These are phyloP conservation scores for Rhabdophis nuchalis DNA, from an alignment of 2,797 vertebrate genomes.

Conservation along the genomic window DNA sequence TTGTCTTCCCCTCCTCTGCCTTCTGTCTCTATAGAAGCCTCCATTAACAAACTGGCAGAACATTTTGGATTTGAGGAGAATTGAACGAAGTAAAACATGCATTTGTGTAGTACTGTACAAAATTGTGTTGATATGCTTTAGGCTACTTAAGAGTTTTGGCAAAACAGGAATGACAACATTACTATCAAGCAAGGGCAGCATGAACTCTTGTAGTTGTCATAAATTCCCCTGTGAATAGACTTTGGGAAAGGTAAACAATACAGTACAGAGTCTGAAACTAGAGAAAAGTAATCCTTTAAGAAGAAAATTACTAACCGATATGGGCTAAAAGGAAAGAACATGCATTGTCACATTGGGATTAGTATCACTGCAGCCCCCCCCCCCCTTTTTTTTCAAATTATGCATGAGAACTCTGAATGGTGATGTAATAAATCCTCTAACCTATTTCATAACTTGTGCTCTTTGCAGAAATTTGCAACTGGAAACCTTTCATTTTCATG, in stretches of 20 bases:
- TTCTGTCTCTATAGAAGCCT: background rate
- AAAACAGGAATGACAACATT: conserved; percentile 11
- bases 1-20: background rate
- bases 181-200: conserved; percentile 5
- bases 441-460: background rate
- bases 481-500: background rate
- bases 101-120: background rate
- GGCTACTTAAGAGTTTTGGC: conserved; percentile 12
- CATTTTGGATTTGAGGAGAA: background rate
- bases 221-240: conserved; percentile 35
- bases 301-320: background rate
- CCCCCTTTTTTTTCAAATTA: background rate
- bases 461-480: background rate
- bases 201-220: conserved; percentile 31
- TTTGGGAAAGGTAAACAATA: conserved; percentile 38
- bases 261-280: background rate
- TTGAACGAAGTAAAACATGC: background rate
- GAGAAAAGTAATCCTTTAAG: background rate
- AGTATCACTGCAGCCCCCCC: background rate
- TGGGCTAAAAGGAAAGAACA: background rate
- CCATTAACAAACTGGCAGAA: background rate
- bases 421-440: background rate
- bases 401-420: background rate
- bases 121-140: background rate
- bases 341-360: background rate